Base-by-base conservation (phyloP, 2,797 vertebrate species). In the Channa striata region DNA sequence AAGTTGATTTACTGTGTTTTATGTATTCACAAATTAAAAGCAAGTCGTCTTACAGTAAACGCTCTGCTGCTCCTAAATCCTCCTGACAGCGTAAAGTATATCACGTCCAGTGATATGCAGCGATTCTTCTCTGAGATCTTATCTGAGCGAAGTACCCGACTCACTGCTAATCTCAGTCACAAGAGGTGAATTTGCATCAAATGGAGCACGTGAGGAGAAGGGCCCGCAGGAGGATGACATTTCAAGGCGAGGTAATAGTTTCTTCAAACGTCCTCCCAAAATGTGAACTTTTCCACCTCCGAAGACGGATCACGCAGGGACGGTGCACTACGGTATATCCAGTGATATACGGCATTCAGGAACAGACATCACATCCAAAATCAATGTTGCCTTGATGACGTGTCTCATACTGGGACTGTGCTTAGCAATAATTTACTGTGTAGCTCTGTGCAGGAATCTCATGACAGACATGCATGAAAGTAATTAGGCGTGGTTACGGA, bases 111-210 rank as follows among this genome's bases (percentile, higher is more conserved):
- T 72, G 65, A 83, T 69, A 66, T 53, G 62, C 14, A 34, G 30
- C 76, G 51, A 86, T 75, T 76, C 66, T 30, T 83, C 65, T 47
- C 63, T 6, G 16, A 77, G 85, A 85, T 81, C 74, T 75, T 81
- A 84, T 85, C 81, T 40, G 25, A 19, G 11, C 37, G 37, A 56
- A 63, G 43, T 57, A 73, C 58, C 50, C 49, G 69, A 82, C 79
- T 77, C 62, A 37, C 30, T 17, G 59, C 36, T 39, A 23, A 80
- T 76, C 48, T 60, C 48, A 0, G 69, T 62, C 40, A 59, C 66
- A 81, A 52, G 72, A 76, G 70, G 69, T 72, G 51, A 20, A 57
- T 78, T 44, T 61, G 54, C 19, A 5, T 52, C 0, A 11, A 57
- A 61, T 2, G 2, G 54, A 6, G 50, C 74, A 77, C 11, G 46